A percentile compares a stretch with the other conserved stretches of the same genome.
phyloP scores from a whole-genome alignment of 2,113 vertebrate genomes.

The Morone saxatilis region DNA sequence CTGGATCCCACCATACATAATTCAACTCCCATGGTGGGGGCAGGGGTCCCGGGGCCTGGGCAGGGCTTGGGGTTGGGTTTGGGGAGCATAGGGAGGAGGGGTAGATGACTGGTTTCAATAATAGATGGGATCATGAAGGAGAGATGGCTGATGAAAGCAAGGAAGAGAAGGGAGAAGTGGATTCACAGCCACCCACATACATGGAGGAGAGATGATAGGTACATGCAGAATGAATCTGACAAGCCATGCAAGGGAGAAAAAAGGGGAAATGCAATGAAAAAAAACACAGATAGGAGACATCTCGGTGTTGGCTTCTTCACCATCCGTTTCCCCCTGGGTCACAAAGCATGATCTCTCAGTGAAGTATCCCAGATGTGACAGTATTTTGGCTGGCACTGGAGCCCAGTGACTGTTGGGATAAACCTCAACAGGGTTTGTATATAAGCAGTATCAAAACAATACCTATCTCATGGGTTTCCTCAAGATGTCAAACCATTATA shows the following conservation, averaged over 20 bases:
- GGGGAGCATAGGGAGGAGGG: conserved; percentile 51
- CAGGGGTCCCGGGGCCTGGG: conserved; percentile 58
- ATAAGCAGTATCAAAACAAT: conserved; percentile 55
- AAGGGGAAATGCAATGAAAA: conserved; percentile 18
- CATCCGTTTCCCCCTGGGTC: conserved; percentile 63
- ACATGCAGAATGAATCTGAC: conserved; percentile 59
- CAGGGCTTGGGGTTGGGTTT: conserved; percentile 54
- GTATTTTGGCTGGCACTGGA: conserved; percentile 62
- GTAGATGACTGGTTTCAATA: conserved; percentile 83
- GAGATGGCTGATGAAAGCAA: conserved; percentile 74
- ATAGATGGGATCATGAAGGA: conserved; percentile 82
- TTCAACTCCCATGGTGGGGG: conserved; percentile 81
- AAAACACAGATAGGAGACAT: conserved; percentile 39
- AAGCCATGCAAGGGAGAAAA: conserved; percentile 35
- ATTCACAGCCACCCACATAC: conserved; percentile 53
- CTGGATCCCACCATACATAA: conserved; percentile 85
- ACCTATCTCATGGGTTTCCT: conserved; percentile 36
- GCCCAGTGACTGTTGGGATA: conserved; percentile 61
- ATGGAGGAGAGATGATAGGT: conserved; percentile 44
- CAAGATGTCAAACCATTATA: conserved; percentile 36
- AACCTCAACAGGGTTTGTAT: conserved; percentile 66
- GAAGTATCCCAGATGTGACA: conserved; percentile 71
- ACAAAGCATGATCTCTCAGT: conserved; percentile 68
- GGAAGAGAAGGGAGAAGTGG: conserved; percentile 44
- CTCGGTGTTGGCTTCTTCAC: conserved; percentile 49